A percentile compares a stretch with the other conserved stretches of the same genome.
phyloP scores from a whole-genome alignment of 2,113 vertebrate genomes.

The Coreoperca whiteheadi region DNA sequence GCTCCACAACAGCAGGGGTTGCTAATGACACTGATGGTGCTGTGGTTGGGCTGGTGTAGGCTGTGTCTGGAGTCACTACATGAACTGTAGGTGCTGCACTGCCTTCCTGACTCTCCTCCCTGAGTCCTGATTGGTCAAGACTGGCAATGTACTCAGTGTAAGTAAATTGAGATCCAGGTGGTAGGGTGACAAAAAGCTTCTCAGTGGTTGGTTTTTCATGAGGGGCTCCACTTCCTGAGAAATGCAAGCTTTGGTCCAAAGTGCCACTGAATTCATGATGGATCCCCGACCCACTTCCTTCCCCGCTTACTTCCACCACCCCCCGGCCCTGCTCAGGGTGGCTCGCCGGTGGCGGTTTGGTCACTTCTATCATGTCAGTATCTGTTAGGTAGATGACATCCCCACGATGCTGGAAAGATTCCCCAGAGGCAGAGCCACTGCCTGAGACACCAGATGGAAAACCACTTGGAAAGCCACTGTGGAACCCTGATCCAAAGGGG shows the following conservation, averaged over 20 bases:
- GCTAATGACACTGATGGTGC: conserved; percentile 66
- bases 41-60: conserved; percentile 68
- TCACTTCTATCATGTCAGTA: conserved; percentile 80
- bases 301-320: conserved; percentile 77
- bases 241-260: conserved; percentile 47
- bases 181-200: conserved; percentile 68
- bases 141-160: conserved; percentile 30
- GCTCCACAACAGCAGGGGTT: conserved; percentile 69
- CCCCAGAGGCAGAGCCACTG: conserved; percentile 68
- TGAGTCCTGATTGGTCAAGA: conserved; percentile 27
- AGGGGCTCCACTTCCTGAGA: conserved; percentile 54
- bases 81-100: conserved; percentile 57
- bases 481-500: conserved; percentile 78
- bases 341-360: conserved; percentile 69
- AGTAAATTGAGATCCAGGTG: conserved; percentile 55
- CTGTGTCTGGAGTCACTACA: conserved; percentile 34
- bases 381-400: conserved; percentile 84
- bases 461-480: conserved; percentile 79
- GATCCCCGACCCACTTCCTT: conserved; percentile 76
- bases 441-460: conserved; percentile 56
- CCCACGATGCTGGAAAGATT: conserved; percentile 22
- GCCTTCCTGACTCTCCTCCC: conserved; percentile 26
- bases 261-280: conserved; percentile 65
- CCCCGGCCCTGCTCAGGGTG: conserved; percentile 86
- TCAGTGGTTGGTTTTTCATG: conserved; percentile 66